Evolutionary conservation across 1,140 invertebrate species (phyloP), one percentile per base, ranked within the genome.

Genomic region (Drosophila grimshawi): DNA sequence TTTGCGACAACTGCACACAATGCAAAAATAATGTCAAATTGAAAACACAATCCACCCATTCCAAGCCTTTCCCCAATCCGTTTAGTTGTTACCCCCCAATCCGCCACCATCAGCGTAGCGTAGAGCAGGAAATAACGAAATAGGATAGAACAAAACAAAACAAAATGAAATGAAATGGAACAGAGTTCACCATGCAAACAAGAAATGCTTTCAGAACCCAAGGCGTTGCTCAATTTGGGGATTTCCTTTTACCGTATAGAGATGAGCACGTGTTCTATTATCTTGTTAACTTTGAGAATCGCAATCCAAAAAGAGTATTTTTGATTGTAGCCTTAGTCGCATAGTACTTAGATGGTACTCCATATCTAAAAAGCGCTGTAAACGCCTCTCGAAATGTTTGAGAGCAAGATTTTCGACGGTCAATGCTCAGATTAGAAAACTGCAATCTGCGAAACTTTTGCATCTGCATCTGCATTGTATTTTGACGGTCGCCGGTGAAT

Each of bases 11-110:
- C 30, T 55, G 52, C 61, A 70, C 69, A 77, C 67, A 77, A 77
- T 83, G 64, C 72, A 52, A 29, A 65, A 81, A 74, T 77, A 78
- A 78, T 74, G 56, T 67, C 35, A 63, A 71, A 48, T 70, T 70
- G 37, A 48, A 51, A 52, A 33, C 33, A 30, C 33, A 48, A 63
- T 46, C 29, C 29, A 45, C 51, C 33, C 33, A 30, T 11, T 19
- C n/a, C 19, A 19, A 19, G 19, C 27, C 39, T 41, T 8, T 32
- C 10, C n/a, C 27, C 45, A 43, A 43, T 43, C 39, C n/a, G 10
- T n/a, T n/a, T 43, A n/a, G 33, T 33, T 4, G 33, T 33, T 4
- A 10, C 6, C n/a, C 3, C 8, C 49, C 27, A 11, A 3, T 8
- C 6, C 8, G 3, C 4, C 10, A 2, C 39, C 3, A 11, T 8